phyloP scores from a whole-genome alignment of 1,140 invertebrate genomes.

The Halictus rubicundus region DNA sequence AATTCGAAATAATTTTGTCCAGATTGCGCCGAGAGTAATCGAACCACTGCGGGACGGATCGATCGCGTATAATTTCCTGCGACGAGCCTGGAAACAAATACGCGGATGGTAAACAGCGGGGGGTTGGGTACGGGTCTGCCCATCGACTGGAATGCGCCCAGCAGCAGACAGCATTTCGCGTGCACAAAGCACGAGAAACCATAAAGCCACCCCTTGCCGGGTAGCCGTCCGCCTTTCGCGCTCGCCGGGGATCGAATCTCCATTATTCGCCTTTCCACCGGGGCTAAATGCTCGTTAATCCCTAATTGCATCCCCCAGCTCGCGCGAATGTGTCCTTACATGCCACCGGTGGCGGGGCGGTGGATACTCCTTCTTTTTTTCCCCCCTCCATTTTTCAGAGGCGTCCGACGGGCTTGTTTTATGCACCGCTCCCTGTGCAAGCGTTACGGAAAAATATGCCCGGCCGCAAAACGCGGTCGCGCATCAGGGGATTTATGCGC shows the following conservation, averaged over 20 bases:
- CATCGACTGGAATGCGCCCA: conserved; percentile 32
- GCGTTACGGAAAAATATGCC: not conserved
- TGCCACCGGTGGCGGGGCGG: no score
- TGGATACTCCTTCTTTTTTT: not conserved
- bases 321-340: conserved; percentile 14
- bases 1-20: no score
- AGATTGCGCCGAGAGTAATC: no score
- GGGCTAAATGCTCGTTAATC: conserved; percentile 56
- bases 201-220: conserved; percentile 43
- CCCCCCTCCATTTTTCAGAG: not conserved
- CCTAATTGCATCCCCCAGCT: conserved; percentile 26
- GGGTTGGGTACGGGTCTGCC: conserved; percentile 2
- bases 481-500: not conserved
- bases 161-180: conserved; percentile 38
- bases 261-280: conserved; percentile 49
- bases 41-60: not conserved
- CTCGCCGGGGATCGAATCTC: conserved; percentile 34
- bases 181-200: conserved; percentile 52
- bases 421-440: not conserved
- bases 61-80: conserved; percentile 37
- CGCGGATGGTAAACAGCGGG: conserved; percentile 32
- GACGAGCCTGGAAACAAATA: conserved; percentile 36
- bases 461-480: not conserved
- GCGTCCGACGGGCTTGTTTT: not conserved
- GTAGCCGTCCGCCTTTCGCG: conserved; percentile 29